Base-by-base conservation (phyloP, 2,113 vertebrate genomes). In the Corydoras sp. region DNA sequence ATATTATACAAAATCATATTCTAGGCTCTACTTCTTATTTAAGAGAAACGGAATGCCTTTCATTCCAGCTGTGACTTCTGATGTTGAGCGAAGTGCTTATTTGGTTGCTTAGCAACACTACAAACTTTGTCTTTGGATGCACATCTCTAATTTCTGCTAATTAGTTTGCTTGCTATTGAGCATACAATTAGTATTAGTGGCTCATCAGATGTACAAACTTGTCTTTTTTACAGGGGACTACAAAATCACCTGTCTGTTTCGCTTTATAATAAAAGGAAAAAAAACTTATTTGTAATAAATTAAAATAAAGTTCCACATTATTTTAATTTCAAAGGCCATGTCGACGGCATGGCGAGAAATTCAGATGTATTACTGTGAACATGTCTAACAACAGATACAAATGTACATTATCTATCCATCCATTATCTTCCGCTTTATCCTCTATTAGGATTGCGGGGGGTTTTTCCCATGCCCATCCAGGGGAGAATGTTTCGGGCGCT, bases 151-250 rank as follows among this genome's bases (percentile, higher is more conserved):
- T 58, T 56, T 64, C 29, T 50, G 13, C 35, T 72, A 65, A 72
- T 72, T 58, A 65, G 54, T 43, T 58, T 72, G 50, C 62, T 56
- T 71, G 50, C 15, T 62, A 62, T 55, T 5, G n/a, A 62, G 59
- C 31, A 35, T 55, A 32, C 29, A 35, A 35, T 55, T 30, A 49
- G 30, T 35, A 58, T 35, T 12, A 35, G 24, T n/a, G 49, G 6
- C 12, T 35, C 54, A 53, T 62, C 60, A 35, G 32, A 32, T 30
- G 15, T 24, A 18, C n/a, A 31, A 43, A 49, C 30, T 55, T n/a
- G 7, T 24, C 4, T 15, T 5, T 14, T 13, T 54, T 31, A 54
- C n/a, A 58, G n/a, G 18, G 54, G 54, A 68, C 10, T 10, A 43
- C 43, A n/a, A 24, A 18, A 54, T 35, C 32, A 56, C 65, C 65